Evolutionary conservation across 2,888 invertebrate genomes (phyloP), one percentile per base, ranked within the genome.

Genomic region (Sussaba pulchella): DNA sequence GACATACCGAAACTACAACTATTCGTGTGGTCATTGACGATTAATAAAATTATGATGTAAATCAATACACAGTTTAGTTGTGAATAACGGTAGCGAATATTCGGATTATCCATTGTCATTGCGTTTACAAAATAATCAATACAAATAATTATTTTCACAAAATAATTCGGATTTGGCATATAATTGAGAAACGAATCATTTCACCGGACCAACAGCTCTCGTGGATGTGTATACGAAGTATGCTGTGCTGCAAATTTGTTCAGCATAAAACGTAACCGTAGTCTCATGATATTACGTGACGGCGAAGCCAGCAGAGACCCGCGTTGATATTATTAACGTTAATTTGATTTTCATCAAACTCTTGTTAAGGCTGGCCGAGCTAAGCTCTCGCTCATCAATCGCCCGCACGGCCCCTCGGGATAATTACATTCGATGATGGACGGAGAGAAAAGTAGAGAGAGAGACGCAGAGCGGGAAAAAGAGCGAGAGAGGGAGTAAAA

Each of bases 321-420:
- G 64, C 61, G 72, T 67, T 83, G 82, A 83, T 83, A 79, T 75
- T 83, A 83, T 83, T 83, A 83, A 75, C 82, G 82, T 79, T 83
- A 83, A 83, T 83, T 83, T 82, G 82, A 83, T 83, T 83, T 81
- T 83, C 82, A 83, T 83, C 82, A 83, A 83, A 83, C 83, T 83
- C 83, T 83, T 83, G 83, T 81, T 81, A 81, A 81, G 78, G 81
- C 74, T 76, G 77, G 82, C 79, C 82, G 77, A 79, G 82, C 82
- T 82, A 79, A 77, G 82, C 82, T 83, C 74, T 79, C 74, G 59
- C 82, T 81, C 83, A 83, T 83, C 83, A 83, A 83, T 83, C 79
- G 83, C 73, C 79, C 71, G 66, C 76, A 74, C 78, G 61, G 72
- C 71, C 71, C 79, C 73, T 41, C 63, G 74, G 79, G 83, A 82